A percentile compares a stretch with the other conserved stretches of the same genome.
Evolutionary conservation across 1,140 invertebrate species (phyloP).

Genomic region (Oryzaephilus surinamensis): DNA sequence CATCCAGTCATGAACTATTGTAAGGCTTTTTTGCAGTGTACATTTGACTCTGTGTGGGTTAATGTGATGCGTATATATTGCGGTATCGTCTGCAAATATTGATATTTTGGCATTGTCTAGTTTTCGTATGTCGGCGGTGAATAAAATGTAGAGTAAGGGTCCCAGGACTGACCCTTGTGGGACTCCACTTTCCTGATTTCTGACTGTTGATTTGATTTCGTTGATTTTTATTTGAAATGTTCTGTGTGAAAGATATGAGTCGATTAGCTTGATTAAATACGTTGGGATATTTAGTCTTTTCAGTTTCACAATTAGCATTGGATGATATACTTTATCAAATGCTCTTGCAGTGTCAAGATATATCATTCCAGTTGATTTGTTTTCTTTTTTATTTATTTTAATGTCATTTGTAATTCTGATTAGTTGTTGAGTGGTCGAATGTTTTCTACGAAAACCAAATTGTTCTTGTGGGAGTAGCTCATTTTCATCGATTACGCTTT

Average conservation of each 20-base stretch:
- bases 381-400: slow-evolving; percentile 14
- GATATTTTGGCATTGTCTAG: slow-evolving; percentile 1
- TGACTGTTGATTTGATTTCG: slow-evolving; percentile 2
- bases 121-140: slow-evolving; percentile 19
- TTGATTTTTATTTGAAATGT: slow-evolving; percentile 15
- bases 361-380: slow-evolving; percentile 6
- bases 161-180: slow-evolving; percentile 27
- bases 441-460: slow-evolving; percentile 14
- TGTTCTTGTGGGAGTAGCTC: slow-evolving; percentile 7
- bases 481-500: not conserved
- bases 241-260: slow-evolving; percentile 13
- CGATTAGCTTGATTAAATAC: slow-evolving; percentile 15
- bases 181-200: slow-evolving; percentile 18
- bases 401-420: slow-evolving; percentile 18
- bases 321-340: slow-evolving; percentile 25
- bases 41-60: not conserved
- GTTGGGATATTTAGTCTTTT: slow-evolving; percentile 1
- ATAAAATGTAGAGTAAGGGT: slow-evolving; percentile 21
- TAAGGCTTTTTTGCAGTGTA: not conserved
- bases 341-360: slow-evolving; percentile 21
- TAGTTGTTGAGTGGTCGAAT: slow-evolving; percentile 18
- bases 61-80: slow-evolving; percentile 10
- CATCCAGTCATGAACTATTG: not conserved
- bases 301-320: slow-evolving; percentile 16
- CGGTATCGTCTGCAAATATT: slow-evolving; percentile 26